Conservation (phyloP, 2,113 vertebrate genomes). For the Zapus hudsonius region DNA sequence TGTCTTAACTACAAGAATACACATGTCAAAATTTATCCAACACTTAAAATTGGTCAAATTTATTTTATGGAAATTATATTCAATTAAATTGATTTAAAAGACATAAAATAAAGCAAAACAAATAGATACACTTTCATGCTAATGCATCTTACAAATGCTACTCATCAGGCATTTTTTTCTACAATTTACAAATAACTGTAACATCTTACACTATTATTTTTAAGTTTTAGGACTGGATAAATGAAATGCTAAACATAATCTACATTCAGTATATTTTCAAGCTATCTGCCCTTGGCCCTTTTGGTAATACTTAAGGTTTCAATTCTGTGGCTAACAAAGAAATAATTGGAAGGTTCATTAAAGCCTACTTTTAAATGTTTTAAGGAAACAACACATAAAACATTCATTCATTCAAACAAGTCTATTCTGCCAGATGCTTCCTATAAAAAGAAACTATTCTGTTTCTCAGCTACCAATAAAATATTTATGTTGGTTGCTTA, state of each 20-base stretch:
- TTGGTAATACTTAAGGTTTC: constrained; percentile 60
- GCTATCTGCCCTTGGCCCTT: constrained; percentile 31
- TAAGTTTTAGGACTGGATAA: constrained; percentile 3
- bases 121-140: neutral
- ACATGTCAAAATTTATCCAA: neutral
- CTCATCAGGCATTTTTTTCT: neutral
- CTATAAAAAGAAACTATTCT: constrained; percentile 80
- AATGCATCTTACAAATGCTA: neutral
- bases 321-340: constrained; percentile 66
- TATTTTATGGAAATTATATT: neutral
- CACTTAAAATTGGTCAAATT: neutral
- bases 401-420: constrained; percentile 83
- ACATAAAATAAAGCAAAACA: neutral
- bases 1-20: neutral
- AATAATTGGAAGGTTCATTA: constrained; percentile 77
- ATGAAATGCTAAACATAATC: constrained; percentile 4
- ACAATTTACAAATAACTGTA: neutral
- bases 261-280: constrained; percentile 18
- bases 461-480: constrained; percentile 83
- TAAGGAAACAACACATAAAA: constrained; percentile 78
- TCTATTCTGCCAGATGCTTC: constrained; percentile 76
- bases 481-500: constrained; percentile 82
- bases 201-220: neutral
- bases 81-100: constrained; percentile 23
- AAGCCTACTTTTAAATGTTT: constrained; percentile 76